Conservation (phyloP, 2,888 invertebrate genomes). For the Orthonevra nobilis region DNA sequence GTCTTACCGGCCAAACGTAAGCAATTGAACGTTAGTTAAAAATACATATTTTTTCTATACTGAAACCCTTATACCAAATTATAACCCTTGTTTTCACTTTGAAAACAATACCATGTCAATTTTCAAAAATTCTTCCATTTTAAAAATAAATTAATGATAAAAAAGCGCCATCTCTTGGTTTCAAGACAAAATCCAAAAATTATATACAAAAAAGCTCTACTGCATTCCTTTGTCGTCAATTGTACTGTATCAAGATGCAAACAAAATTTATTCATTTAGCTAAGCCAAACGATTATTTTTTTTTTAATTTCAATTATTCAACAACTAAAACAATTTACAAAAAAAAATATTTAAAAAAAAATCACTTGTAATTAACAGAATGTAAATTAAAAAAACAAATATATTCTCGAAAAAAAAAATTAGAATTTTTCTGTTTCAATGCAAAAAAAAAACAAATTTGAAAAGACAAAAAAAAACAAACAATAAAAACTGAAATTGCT, state of each 20-base stretch:
- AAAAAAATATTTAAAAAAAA: conserved; percentile 5
- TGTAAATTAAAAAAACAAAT: conserved; percentile 1
- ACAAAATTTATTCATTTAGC: conserved; percentile 20
- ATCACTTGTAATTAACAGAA: conserved; percentile 38
- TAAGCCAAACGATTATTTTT: conserved; percentile 35
- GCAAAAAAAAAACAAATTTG: conserved; percentile 58
- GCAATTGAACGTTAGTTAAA: too few relatives aligned
- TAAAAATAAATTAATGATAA: too few relatives aligned
- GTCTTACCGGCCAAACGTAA: too few relatives aligned
- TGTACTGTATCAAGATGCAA: conserved; percentile 51
- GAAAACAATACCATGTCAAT: too few relatives aligned
- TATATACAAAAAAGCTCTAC: conserved; percentile 43
- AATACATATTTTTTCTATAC: too few relatives aligned
- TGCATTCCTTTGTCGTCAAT: conserved; percentile 1
- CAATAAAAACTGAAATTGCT: conserved; percentile 34
- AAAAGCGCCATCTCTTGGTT: conserved; percentile 45
- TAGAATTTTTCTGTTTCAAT: too few relatives aligned
- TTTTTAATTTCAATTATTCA: conserved; percentile 18
- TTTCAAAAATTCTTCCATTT: too few relatives aligned
- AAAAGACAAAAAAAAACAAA: conserved; percentile 22
- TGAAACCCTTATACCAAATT: too few relatives aligned
- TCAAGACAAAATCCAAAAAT: conserved; percentile 8
- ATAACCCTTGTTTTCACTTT: too few relatives aligned
- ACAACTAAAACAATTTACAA: conserved; percentile 68
- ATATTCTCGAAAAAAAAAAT: conserved; percentile 28